Conservation (phyloP, 2,797 vertebrate species). For the Chrosomus eos region DNA sequence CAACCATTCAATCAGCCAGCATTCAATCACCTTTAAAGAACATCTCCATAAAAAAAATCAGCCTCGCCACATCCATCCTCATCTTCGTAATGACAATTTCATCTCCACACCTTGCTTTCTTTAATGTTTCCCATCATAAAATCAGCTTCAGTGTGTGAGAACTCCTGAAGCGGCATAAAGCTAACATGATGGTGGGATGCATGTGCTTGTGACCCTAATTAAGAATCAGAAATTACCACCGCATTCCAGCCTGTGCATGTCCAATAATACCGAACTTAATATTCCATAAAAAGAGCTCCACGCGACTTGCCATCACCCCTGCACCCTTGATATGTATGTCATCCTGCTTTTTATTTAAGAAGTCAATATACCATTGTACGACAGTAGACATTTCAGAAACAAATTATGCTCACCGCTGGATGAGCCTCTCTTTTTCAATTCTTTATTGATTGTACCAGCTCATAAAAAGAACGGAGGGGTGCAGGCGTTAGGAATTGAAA, state of each 20-base stretch:
- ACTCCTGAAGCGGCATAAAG: conserved; percentile 88
- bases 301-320: conserved; percentile 21
- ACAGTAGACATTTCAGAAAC: conserved; percentile 78
- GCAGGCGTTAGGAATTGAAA: conserved; percentile 45
- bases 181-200: conserved; percentile 83
- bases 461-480: conserved; percentile 78
- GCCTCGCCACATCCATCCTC: conserved; percentile 70
- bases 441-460: conserved; percentile 91
- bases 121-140: conserved; percentile 87
- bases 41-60: conserved; percentile 77
- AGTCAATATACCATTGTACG: conserved; percentile 83
- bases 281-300: conserved; percentile 40
- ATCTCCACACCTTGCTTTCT: conserved; percentile 86
- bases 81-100: conserved; percentile 84
- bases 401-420: conserved; percentile 84
- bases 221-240: conserved; percentile 84
- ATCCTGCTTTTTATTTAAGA: conserved; percentile 77
- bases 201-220: conserved; percentile 87
- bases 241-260: conserved; percentile 70
- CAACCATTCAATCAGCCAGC: conserved; percentile 73
- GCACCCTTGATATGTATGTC: conserved; percentile 61
- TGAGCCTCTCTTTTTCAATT: conserved; percentile 82
- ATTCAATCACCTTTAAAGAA: conserved; percentile 72
- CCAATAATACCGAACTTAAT: conserved; percentile 66
- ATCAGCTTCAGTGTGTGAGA: conserved; percentile 86